Evolutionary conservation across 1,140 invertebrate species (phyloP), one percentile per base, ranked within the genome.

Genomic region (Caenorhabditis remanei): DNA sequence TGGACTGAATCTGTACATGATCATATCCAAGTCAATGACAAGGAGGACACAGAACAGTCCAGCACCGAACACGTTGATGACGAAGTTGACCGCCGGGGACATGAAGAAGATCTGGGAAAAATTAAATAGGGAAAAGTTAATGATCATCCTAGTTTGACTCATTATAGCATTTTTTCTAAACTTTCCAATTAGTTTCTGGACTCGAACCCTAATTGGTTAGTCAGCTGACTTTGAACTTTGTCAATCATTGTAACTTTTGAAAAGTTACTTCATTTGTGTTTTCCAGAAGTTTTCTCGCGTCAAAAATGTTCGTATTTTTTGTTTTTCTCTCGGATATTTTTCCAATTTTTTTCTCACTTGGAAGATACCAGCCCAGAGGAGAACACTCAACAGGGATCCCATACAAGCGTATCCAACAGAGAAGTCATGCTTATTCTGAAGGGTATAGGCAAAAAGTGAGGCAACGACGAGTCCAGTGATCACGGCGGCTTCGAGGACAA

Each of bases 351-450:
- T 6, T 58, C 6, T 58, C 90, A 93, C 93, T 91, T 93, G 93
- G 24, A 94, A 86, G 9, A 94, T 84, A 11, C 75, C 86, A 13
- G 85, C 91, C 61, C 89, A 58, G 40, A 92, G 50, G 24, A 92
- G 92, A n/a, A 92, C 85, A 6, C 90, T 61, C 13, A 90, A 87
- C 11, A 92, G 50, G 7, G 87, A 91, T 50, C 90, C 71, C 24
- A 90, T 50, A 32, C 71, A n/a, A 13, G 92, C 91, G 85, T 92
- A 93, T 58, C 88, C 55, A 71, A 93, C 92, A 43, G 92, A 92
- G 90, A 94, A 94, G 88, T 94, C 94, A 55, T 92, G 90, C 86
- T 94, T 94, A 82, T 92, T 93, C 89, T 94, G 94, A 14, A 94
- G 89, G 6, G 94, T 94, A 90, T 94, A 94, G 21, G 92, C 71